Percentiles rank a stretch among this genome's conserved stretches.
Evolutionary conservation across 2,797 vertebrate species (phyloP).

Genomic region (Bovichtus variegatus): DNA sequence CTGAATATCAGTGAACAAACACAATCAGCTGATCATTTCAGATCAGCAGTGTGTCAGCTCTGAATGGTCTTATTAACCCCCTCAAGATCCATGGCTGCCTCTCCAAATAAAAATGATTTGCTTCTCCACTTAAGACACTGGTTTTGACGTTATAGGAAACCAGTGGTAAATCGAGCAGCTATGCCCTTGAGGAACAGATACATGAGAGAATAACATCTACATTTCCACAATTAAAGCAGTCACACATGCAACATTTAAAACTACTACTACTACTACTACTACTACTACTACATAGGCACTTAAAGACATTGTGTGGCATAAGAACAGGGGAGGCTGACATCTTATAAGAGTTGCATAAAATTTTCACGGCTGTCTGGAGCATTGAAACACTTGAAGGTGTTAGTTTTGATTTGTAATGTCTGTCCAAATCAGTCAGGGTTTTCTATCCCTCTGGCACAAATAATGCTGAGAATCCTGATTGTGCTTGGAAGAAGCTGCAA

Average conservation of each 20-base stretch:
- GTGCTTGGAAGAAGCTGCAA: neutral
- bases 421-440: slow-evolving; percentile 3
- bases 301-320: neutral
- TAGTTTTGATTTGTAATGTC: slow-evolving; percentile 20
- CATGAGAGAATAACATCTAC: neutral
- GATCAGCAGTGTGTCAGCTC: slow-evolving; percentile 14
- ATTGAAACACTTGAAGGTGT: neutral
- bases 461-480: slow-evolving; percentile 1
- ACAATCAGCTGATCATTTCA: slow-evolving; percentile 23
- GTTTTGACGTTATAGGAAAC: neutral
- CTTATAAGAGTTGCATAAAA: neutral
- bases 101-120: neutral
- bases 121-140: neutral
- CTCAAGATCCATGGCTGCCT: slow-evolving; percentile 8
- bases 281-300: neutral
- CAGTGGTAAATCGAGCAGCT: neutral
- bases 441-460: neutral
- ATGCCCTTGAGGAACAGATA: slow-evolving; percentile 12
- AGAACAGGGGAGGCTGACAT: neutral
- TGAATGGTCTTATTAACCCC: slow-evolving; percentile 5
- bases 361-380: neutral
- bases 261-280: neutral
- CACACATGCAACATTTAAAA: too few relatives aligned
- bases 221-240: neutral
- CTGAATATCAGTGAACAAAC: slow-evolving; percentile 8